Conservation (phyloP, 2,113 vertebrate genomes). For the Nothocercus julius region DNA sequence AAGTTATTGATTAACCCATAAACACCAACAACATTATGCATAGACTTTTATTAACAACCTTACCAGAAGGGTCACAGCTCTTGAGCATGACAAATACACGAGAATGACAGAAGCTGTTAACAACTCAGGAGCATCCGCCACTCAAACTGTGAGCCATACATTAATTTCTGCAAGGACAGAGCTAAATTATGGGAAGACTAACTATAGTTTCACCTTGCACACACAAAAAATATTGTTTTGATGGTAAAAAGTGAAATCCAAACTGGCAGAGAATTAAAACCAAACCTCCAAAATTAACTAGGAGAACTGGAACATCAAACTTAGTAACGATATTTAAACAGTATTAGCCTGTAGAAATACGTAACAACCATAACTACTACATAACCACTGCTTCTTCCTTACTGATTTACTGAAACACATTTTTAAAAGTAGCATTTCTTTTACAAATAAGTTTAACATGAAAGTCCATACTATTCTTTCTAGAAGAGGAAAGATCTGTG, state of each 20-base stretch:
- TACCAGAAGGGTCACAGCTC: neutral
- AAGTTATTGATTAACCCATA: conserved; percentile 28
- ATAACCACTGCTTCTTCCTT: neutral
- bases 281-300: neutral
- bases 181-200: neutral
- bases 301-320: neutral
- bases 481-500: neutral
- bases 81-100: neutral
- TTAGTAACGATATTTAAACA: neutral
- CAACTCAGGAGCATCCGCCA: neutral
- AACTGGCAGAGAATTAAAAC: neutral
- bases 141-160: neutral
- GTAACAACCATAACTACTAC: neutral
- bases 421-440: neutral
- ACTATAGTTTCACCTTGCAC: neutral
- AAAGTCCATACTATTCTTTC: neutral
- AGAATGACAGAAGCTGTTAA: neutral
- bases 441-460: neutral
- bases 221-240: neutral
- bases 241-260: neutral
- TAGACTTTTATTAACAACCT: neutral
- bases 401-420: neutral
- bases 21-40: neutral
- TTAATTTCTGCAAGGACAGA: neutral
- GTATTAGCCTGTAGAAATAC: neutral